Base-by-base conservation (phyloP, 2,888 invertebrate species). In the Eutolmus rufibarbis region DNA sequence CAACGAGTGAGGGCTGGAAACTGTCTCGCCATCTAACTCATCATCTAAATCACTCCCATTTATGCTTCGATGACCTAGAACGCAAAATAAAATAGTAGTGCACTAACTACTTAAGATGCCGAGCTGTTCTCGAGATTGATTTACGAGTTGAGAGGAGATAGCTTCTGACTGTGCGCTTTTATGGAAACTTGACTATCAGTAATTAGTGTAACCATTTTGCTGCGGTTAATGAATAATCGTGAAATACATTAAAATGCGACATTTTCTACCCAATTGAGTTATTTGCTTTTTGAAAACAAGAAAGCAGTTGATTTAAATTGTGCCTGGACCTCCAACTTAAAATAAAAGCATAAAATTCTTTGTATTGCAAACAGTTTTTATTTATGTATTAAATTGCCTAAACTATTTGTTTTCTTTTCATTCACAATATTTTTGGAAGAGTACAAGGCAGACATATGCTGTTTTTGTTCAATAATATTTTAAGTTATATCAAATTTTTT, bases 371-470 rank as follows among this genome's bases (percentile, higher is more conserved):
- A 79, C 79, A 79, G 46, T 46, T 28, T 79, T 79, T 66, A 84
- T 84, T 84, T 57, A 66, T 12, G 37, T 37, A 84, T 23, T 66
- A 57, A 84, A 84, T 84, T 19, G 37, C 37, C 66, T 84, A 57
- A 84, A 84, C 66, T 84, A 37, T 34, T 84, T 31, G n/a, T 56
- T 56, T 56, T 56, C 19, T 56, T 57, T 56, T 84, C n/a, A 19
- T 57, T 66, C 34, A 57, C 57, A 84, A 84, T 57, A 84, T 66
- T 84, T 84, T 84, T 84, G 82, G 82, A 84, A 84, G 82, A 84
- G 31, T 84, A 84, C 82, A 84, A 84, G 57, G 82, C 82, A 84
- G 57, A 84, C 37, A 84, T 66, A 84, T 84, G 57, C 82, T 81
- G 81, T 56, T 81, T 81, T 46, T 81, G 37, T 81, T 81, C 56